Conservation (phyloP, 2,888 invertebrate genomes). For the Orthonychiurus folsomi region DNA sequence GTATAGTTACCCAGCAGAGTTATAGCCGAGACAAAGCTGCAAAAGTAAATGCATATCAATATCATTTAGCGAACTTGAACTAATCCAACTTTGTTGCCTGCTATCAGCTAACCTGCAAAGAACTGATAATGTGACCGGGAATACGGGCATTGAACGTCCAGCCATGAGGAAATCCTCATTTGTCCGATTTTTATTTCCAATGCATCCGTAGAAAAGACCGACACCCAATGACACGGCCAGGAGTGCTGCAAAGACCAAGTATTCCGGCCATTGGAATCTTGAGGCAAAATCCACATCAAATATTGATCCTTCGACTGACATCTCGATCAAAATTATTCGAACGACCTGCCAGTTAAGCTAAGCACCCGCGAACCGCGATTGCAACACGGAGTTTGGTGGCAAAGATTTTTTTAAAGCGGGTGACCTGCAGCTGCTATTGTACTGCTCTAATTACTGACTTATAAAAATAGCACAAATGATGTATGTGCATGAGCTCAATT, state of each 20-base stretch:
- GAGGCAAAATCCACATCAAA: slow-evolving; percentile 14
- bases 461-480: too few species aligned
- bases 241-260: slow-evolving; percentile 64
- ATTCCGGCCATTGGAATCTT: slow-evolving; percentile 56
- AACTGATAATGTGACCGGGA: slow-evolving; percentile 48
- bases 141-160: slow-evolving; percentile 44
- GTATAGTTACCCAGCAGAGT: slow-evolving; percentile 75
- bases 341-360: too few species aligned
- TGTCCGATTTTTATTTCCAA: slow-evolving; percentile 37
- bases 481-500: too few species aligned
- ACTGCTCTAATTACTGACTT: too few species aligned
- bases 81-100: too few species aligned
- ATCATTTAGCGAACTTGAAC: not conserved
- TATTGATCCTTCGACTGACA: not conserved
- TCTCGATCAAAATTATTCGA: too few species aligned
- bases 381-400: too few species aligned
- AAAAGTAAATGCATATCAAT: slow-evolving; percentile 3
- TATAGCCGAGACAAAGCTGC: slow-evolving; percentile 83
- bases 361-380: too few species aligned
- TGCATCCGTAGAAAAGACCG: slow-evolving; percentile 73
- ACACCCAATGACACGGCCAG: slow-evolving; percentile 68
- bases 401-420: too few species aligned
- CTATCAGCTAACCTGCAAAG: slow-evolving; percentile 9
- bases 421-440: too few species aligned
- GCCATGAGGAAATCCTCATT: slow-evolving; percentile 46